Conservation (phyloP, 2,113 vertebrate genomes). For the Parotia lawesii region DNA sequence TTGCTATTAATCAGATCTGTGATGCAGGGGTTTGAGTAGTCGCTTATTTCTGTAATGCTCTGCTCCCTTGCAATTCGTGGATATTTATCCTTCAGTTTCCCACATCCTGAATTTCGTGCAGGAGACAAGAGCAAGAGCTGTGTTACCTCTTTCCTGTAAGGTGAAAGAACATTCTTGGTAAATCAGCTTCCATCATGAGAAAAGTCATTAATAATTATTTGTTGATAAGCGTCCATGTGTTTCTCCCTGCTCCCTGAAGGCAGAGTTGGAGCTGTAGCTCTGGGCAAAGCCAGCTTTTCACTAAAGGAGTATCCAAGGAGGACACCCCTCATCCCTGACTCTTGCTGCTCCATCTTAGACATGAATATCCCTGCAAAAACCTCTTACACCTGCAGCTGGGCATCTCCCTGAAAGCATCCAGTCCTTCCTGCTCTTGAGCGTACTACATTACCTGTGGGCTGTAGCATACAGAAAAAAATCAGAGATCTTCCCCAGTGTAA, state of each 20-base stretch:
- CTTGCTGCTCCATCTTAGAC: background rate
- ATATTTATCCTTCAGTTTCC: background rate
- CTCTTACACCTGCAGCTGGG: background rate
- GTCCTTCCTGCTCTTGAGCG: background rate
- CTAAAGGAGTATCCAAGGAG: background rate
- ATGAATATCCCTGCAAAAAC: background rate
- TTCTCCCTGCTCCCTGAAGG: background rate
- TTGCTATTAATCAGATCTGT: conserved; percentile 67
- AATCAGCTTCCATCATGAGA: background rate
- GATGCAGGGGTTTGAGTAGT: background rate
- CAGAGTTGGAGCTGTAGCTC: background rate
- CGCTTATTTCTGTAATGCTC: background rate
- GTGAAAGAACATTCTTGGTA: background rate
- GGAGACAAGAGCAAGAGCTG: background rate
- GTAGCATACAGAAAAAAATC: background rate
- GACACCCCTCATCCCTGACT: background rate
- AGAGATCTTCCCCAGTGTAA: background rate
- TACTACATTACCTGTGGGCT: background rate
- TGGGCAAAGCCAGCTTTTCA: background rate
- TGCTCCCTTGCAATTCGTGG: background rate
- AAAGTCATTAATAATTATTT: background rate
- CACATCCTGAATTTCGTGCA: background rate
- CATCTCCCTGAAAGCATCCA: background rate
- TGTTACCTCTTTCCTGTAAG: background rate
- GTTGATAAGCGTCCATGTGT: background rate